Evolutionary conservation across 1,140 invertebrate species (phyloP), one percentile per base, ranked within the genome.

Genomic region (Rhizoglyphus robini): DNA sequence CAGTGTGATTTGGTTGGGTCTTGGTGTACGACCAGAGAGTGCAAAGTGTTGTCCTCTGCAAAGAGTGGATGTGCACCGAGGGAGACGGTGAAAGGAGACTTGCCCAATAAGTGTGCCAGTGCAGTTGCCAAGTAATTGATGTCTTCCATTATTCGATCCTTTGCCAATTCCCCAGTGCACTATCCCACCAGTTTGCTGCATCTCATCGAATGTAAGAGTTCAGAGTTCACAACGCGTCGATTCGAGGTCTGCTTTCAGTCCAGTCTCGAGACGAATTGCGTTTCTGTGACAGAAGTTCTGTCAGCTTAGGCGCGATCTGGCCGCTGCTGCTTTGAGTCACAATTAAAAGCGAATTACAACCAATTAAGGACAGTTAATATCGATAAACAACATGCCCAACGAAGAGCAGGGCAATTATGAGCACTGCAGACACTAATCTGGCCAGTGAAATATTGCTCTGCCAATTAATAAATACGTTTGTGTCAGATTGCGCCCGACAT

Each of bases 11-110:
- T 18, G 8, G 51, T 32, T 54, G 20, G 51, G 20, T 54, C 23
- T 5, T 8, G 51, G 51, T 5, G 51, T 8, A 23, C 8, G 23
- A 32, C 8, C 8, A 20, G 51, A 27, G 8, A 54, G 20, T 54
- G 20, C 51, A 54, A 20, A 54, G 20, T 20, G 51, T 54, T 54
- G 51, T 54, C 51, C 51, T 20, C 23, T 32, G n/a, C n/a, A n/a
- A n/a, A n/a, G n/a, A n/a, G n/a, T n/a, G n/a, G 51, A 54, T 54
- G 51, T 5, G 51, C 51, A 54, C 20, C 51, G 51, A 54, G 51
- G 51, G 51, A 54, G 8, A 54, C 8, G 31, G 20, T 8, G 51
- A 8, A 25, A 25, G 8, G 15, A 11, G 51, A 23, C 23, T 54
- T 54, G 51, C 51, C 31, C 51, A 32, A 11, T 18, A 18, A 25